These are phyloP conservation scores for Drosophila percnosoma DNA, from an alignment of 2,888 invertebrate species.

Conservation along the genomic window DNA sequence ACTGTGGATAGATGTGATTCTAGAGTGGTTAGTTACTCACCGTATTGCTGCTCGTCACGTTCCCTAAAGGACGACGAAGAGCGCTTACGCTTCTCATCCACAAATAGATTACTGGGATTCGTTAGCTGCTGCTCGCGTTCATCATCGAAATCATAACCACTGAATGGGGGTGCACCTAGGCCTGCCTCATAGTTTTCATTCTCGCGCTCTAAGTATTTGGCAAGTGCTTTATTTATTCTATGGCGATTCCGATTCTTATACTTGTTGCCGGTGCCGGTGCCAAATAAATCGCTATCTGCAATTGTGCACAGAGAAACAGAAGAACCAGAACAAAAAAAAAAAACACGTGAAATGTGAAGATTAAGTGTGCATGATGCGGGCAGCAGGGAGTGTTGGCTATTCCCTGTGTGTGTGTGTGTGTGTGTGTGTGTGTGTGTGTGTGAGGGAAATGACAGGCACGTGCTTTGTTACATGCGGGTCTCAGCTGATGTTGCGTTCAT, in stretches of 20 bases:
- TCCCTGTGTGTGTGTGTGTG: background rate
- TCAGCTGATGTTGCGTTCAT: constrained; percentile 29
- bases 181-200: constrained; percentile 78
- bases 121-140: constrained; percentile 56
- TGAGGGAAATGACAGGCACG: constrained; percentile 25
- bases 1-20: background rate
- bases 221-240: constrained; percentile 83
- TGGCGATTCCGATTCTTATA: constrained; percentile 81
- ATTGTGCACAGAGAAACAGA: constrained; percentile 33
- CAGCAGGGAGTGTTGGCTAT: background rate
- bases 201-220: constrained; percentile 83
- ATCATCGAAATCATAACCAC: constrained; percentile 81
- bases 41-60: constrained; percentile 82
- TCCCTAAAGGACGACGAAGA: constrained; percentile 83
- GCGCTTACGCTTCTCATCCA: constrained; percentile 81
- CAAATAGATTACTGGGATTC: constrained; percentile 60
- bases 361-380: constrained; percentile 16
- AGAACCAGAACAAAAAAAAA: constrained; percentile 15
- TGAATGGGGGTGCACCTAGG: constrained; percentile 62
- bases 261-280: constrained; percentile 66
- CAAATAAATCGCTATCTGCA: constrained; percentile 75
- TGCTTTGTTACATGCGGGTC: constrained; percentile 50
- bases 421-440: constrained; percentile 7
- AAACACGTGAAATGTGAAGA: constrained; percentile 40
- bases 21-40: constrained; percentile 73